A percentile compares a stretch with the other conserved stretches of the same genome.
These are phyloP conservation scores for Fundulus diaphanus DNA, from an alignment of 2,797 vertebrate species.

Conservation along the genomic window DNA sequence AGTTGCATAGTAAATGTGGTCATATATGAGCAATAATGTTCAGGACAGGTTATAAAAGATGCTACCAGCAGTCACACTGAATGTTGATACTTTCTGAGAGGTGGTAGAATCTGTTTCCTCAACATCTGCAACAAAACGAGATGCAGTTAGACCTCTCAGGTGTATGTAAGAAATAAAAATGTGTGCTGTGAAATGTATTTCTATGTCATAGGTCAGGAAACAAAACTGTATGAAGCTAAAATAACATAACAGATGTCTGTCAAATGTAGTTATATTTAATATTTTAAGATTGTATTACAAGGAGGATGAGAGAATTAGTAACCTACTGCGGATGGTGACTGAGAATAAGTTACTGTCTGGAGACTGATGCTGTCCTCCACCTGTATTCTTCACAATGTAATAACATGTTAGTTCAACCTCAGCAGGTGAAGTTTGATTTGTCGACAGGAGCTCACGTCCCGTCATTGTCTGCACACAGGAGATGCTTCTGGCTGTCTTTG, in stretches of 20 bases:
- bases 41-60: neutral
- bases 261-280: neutral
- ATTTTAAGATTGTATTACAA: neutral
- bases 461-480: conserved; percentile 29
- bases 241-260: neutral
- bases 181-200: neutral
- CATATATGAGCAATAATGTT: neutral
- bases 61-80: neutral
- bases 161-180: neutral
- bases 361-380: neutral
- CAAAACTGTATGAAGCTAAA: neutral
- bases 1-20: neutral
- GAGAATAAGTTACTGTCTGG: neutral
- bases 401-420: conserved; percentile 30
- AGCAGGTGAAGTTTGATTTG: conserved; percentile 6
- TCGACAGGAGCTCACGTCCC: conserved; percentile 30
- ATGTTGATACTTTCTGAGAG: neutral
- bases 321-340: conserved; percentile 31
- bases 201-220: neutral
- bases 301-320: neutral
- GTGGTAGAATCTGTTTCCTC: neutral
- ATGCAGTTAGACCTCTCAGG: neutral
- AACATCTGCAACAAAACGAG: neutral
- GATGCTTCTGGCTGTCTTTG: accelerated
- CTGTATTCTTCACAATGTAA: neutral